These are phyloP conservation scores for Scelioninae gen. 1 DNA, from an alignment of 2,888 invertebrate species.

Conservation along the genomic window DNA sequence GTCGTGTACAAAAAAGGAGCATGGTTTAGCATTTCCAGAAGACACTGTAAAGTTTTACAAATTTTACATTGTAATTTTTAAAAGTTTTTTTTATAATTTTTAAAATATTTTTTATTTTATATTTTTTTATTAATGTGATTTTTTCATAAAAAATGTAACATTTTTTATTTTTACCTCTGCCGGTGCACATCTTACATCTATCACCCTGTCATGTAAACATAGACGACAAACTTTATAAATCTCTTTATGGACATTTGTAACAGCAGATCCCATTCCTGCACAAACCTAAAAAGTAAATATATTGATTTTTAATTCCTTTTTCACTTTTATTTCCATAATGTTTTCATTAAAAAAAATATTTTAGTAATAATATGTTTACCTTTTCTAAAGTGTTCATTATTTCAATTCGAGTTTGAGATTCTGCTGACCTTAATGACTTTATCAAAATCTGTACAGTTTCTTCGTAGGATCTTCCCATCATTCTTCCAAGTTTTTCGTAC, in stretches of 20 bases:
- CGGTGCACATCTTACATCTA: conserved; percentile 96
- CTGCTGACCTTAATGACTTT: conserved; percentile 95
- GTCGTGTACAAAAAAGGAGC: conserved; percentile 93
- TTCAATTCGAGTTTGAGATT: conserved; percentile 98
- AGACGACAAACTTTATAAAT: conserved; percentile 96
- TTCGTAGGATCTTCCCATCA: conserved; percentile 99
- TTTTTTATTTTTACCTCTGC: conserved; percentile 86
- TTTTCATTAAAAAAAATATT: background rate
- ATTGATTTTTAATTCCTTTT: too few species aligned
- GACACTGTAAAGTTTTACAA: conserved; percentile 87
- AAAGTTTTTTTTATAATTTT: too few species aligned
- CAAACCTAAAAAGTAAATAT: conserved; percentile 86
- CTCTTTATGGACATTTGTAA: conserved; percentile 93
- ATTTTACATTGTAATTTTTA: too few species aligned
- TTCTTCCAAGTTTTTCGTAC: conserved; percentile 98
- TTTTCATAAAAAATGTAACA: background rate
- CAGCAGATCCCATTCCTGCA: conserved; percentile 97
- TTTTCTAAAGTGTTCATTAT: conserved; percentile 98
- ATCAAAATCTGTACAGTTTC: conserved; percentile 97
- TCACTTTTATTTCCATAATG: too few species aligned
- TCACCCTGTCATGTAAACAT: conserved; percentile 94
- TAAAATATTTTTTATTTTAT: conserved; percentile 5
- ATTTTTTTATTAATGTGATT: too few species aligned
- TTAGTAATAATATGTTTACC: conserved; percentile 84
- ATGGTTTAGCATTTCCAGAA: conserved; percentile 94